A percentile compares a stretch with the other conserved stretches of the same genome.
Conservation (phyloP, 2,888 invertebrate genomes). For the Eupithecia vulgata region DNA sequence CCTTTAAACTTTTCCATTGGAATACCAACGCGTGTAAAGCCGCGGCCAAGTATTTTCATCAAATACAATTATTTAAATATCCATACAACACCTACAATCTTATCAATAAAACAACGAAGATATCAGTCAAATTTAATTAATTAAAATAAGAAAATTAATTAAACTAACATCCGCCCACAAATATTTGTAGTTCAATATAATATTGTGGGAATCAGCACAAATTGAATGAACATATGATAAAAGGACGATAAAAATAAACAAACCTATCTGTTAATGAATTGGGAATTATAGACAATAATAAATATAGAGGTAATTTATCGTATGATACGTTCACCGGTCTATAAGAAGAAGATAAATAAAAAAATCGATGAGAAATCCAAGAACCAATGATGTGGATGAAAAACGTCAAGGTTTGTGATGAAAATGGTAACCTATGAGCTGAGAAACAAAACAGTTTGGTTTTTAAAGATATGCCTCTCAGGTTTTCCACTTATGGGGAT, state of each 20-base stretch:
- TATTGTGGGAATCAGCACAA: constrained; percentile 43
- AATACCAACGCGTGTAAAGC: too few relatives aligned
- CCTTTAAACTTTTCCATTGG: too few relatives aligned
- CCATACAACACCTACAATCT: not conserved
- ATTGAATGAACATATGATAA: constrained; percentile 25
- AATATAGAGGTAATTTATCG: not conserved
- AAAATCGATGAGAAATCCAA: not conserved
- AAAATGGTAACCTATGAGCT: too few relatives aligned
- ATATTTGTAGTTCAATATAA: constrained; percentile 36
- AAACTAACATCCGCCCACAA: constrained; percentile 37
- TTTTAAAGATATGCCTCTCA: too few relatives aligned
- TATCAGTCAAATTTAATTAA: constrained; percentile 11
- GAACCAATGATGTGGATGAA: not conserved
- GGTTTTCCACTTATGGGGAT: too few relatives aligned
- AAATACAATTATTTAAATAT: constrained; percentile 1
- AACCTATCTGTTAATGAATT: constrained; percentile 33
- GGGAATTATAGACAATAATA: constrained; percentile 3
- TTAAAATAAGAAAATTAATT: constrained; percentile 29
- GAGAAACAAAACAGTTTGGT: too few relatives aligned
- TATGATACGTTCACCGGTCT: not conserved
- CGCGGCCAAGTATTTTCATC: not conserved
- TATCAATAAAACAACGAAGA: constrained; percentile 1
- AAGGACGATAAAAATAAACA: constrained; percentile 34
- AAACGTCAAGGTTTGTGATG: too few relatives aligned
- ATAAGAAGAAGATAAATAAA: not conserved